Conservation (phyloP, 2,888 invertebrate genomes). For the Heteropelma amictum region DNA sequence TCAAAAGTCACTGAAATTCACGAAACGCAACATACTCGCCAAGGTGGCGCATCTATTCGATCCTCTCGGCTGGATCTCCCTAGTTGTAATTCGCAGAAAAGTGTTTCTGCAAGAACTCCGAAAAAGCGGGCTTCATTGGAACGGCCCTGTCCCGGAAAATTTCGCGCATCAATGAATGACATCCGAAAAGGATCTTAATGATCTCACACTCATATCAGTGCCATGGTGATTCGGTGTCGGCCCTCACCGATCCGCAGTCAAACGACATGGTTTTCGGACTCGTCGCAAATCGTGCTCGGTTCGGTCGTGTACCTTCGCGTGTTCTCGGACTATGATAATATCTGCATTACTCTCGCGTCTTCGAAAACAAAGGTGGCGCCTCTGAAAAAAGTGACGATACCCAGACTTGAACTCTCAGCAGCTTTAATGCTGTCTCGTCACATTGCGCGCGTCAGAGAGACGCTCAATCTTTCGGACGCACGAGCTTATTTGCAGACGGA, state of each 20-base stretch:
- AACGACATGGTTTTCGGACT: conserved; percentile 43
- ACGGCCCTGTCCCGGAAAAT: conserved; percentile 12
- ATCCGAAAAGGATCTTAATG: background rate
- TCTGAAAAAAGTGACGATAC: conserved; percentile 40
- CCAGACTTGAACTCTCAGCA: conserved; percentile 44
- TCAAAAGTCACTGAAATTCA: background rate
- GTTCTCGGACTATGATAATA: background rate
- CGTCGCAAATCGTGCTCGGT: conserved; percentile 12
- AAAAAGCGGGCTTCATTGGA: conserved; percentile 27
- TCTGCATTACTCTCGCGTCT: background rate
- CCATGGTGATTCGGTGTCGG: background rate
- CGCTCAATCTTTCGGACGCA: conserved; percentile 1
- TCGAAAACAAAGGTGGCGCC: conserved; percentile 53
- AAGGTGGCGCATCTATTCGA: conserved; percentile 41
- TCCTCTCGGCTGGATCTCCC: conserved; percentile 48
- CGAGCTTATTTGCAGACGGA: conserved; percentile 31
- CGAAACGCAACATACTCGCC: conserved; percentile 38
- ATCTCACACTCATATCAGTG: background rate
- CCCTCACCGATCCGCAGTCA: background rate
- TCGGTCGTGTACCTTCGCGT: background rate
- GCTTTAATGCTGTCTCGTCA: conserved; percentile 28
- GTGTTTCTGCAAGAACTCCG: conserved; percentile 46
- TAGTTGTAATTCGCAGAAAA: conserved; percentile 40
- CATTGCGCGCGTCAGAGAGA: background rate
- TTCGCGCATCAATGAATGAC: conserved; percentile 16